These are phyloP conservation scores for Poecilia latipinna DNA, from an alignment of 2,113 vertebrate genomes.

Conservation along the genomic window DNA sequence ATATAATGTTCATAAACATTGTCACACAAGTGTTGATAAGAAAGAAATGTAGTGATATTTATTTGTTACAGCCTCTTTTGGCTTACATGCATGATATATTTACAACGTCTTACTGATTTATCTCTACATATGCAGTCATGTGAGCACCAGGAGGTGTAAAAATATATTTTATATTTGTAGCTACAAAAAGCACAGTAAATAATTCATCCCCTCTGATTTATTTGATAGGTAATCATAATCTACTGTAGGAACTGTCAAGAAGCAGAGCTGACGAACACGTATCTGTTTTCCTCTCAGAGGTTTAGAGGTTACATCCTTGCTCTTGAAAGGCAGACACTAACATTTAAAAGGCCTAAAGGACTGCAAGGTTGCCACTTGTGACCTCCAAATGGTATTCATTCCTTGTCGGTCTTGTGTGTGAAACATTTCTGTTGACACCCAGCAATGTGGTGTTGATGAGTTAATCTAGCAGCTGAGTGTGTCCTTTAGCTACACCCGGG, in stretches of 20 bases:
- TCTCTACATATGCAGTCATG: slow-evolving; percentile 17
- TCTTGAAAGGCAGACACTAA: slow-evolving; percentile 82
- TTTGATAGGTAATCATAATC: slow-evolving; percentile 35
- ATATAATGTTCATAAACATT: neutral
- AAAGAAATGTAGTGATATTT: neutral
- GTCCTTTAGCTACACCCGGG: slow-evolving; percentile 78
- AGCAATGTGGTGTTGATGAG: slow-evolving; percentile 86
- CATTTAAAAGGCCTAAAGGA: slow-evolving; percentile 80
- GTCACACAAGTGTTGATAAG: neutral
- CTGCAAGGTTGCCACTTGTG: slow-evolving; percentile 71
- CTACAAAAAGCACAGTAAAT: slow-evolving; percentile 36
- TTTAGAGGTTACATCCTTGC: slow-evolving; percentile 77
- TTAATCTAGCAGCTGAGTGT: slow-evolving; percentile 88
- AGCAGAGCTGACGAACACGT: slow-evolving; percentile 33
- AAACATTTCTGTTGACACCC: slow-evolving; percentile 86
- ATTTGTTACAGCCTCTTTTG: slow-evolving; percentile 6
- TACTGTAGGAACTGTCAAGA: slow-evolving; percentile 53
- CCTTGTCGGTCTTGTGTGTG: slow-evolving; percentile 81
- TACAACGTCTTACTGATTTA: slow-evolving; percentile 26
- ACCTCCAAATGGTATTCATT: slow-evolving; percentile 87
- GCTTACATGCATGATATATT: neutral
- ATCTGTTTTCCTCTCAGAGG: slow-evolving; percentile 69
- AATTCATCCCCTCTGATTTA: slow-evolving; percentile 36
- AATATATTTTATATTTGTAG: slow-evolving; percentile 43
- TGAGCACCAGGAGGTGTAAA: slow-evolving; percentile 33